Base-by-base conservation (phyloP, 2,888 invertebrate species). In the Plemyria rubiginata region DNA sequence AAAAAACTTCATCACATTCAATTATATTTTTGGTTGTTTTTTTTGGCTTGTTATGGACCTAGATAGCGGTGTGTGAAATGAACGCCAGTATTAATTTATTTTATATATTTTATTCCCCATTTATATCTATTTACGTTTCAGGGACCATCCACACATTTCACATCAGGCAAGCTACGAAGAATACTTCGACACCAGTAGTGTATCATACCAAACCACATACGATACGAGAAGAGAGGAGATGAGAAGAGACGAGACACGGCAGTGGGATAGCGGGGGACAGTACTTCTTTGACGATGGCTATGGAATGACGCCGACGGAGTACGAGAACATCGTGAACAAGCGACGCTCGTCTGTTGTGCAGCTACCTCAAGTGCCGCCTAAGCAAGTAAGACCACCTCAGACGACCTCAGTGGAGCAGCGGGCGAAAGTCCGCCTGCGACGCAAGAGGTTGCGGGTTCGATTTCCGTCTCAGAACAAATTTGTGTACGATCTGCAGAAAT, bases 131-230 rank as follows among this genome's bases (percentile, higher is more conserved):
- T 40, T 41, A 8, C 48, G n/a, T 81, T 86, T 0, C 85, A 94
- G 94, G 90, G 92, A 93, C 86, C 92, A 91, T 76, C 76, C 92
- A 69, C 90, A 88, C 76, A 78, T 93, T 79, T 86, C 91, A 55
- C 90, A 92, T 60, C 92, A 93, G 76, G 68, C 77, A 7, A 95
- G 94, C 83, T 94, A 94, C 76, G 95, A 95, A 67, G 95, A 95
- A 84, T 96, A 94, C 80, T 95, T 91, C 81, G 95, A 95, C 84
- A 93, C 94, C 32, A 93, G 93, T 61, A 94, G 94, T 71, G 95
- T 94, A 77, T 93, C 94, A 55, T 95, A 94, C 81, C 95, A 95
- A 81, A 78, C 83, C 90, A 94, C 88, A 58, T 89, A 86, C 76
- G 79, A 32, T 8, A 38, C 85, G 4, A 84, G 79, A 95, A 96